A percentile compares a stretch with the other conserved stretches of the same genome.
Conservation (phyloP, 2,113 vertebrate genomes). For the Cyprinodon variegatus region DNA sequence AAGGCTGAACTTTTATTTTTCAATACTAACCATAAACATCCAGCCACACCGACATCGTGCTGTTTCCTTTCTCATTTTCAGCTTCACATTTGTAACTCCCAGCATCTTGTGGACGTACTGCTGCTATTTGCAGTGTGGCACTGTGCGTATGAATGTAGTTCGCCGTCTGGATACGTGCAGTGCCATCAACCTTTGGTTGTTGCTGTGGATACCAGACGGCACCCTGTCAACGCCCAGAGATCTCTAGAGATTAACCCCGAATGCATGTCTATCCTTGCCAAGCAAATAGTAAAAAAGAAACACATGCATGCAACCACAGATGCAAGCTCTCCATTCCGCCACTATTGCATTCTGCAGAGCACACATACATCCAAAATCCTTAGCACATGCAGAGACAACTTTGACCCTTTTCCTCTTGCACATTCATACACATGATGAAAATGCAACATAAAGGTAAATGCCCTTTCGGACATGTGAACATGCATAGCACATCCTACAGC, state of each 20-base stretch:
- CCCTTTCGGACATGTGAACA: neutral
- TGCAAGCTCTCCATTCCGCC: neutral
- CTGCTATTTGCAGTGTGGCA: constrained; percentile 80
- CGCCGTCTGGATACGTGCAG: constrained; percentile 67
- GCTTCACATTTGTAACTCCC: constrained; percentile 91
- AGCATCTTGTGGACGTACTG: constrained; percentile 83
- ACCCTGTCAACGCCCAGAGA: constrained; percentile 79
- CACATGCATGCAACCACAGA: constrained; percentile 19
- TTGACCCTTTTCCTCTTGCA: constrained; percentile 8
- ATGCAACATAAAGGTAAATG: neutral
- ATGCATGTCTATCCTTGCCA: constrained; percentile 66
- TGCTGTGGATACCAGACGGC: constrained; percentile 78
- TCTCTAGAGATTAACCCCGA: constrained; percentile 80
- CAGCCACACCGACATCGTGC: constrained; percentile 85
- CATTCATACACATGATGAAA: constrained; percentile 8
- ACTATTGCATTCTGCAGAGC: neutral
- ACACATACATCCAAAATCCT: constrained; percentile 26
- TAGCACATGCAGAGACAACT: constrained; percentile 17
- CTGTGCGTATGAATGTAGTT: constrained; percentile 79
- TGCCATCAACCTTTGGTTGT: constrained; percentile 66
- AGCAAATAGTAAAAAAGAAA: constrained; percentile 48
- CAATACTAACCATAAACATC: constrained; percentile 88
- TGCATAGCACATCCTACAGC: constrained; percentile 3
- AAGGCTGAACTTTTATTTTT: neutral
- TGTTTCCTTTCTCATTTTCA: constrained; percentile 85